Evolutionary conservation across 1,140 invertebrate genomes (phyloP).

Genomic region (Scaptomyza hsui): DNA sequence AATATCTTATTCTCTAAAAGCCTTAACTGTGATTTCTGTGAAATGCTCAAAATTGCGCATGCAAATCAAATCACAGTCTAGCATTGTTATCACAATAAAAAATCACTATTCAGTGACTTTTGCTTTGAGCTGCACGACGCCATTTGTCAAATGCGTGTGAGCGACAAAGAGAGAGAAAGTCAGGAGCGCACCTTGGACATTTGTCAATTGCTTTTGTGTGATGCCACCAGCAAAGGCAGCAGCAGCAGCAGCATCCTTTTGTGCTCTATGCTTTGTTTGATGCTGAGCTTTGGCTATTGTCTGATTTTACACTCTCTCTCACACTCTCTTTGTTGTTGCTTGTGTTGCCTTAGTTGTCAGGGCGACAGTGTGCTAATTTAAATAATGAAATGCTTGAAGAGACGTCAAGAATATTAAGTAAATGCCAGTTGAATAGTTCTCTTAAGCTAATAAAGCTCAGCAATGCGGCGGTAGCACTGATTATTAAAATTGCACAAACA

Average conservation of each 20-base stretch:
- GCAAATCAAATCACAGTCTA: constrained; percentile 62
- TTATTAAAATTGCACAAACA: constrained; percentile 55
- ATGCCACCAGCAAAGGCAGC: constrained; percentile 24
- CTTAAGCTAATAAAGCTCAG: constrained; percentile 10
- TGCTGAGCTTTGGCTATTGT: constrained; percentile 61
- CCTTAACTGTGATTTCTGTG: not conserved
- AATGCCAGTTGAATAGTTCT: constrained; percentile 4
- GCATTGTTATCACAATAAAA: constrained; percentile 60
- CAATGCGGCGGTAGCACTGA: constrained; percentile 39
- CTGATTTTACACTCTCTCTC: constrained; percentile 41
- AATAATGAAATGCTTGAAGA: constrained; percentile 68
- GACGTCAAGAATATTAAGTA: constrained; percentile 7
- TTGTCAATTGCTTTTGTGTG: constrained; percentile 71
- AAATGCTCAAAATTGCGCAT: constrained; percentile 24
- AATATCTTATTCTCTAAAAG: not conserved
- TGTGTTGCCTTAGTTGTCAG: constrained; percentile 41
- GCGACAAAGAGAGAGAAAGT: not conserved
- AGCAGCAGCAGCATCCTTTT: constrained; percentile 50
- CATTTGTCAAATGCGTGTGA: constrained; percentile 61
- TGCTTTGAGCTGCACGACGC: constrained; percentile 42
- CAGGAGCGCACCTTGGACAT: constrained; percentile 61
- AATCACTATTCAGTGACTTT: constrained; percentile 69
- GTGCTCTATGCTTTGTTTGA: constrained; percentile 43
- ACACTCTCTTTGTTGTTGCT: constrained; percentile 27
- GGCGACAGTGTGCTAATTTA: constrained; percentile 72